Percentiles rank a stretch among this genome's conserved stretches.
Conservation (phyloP, 2,113 vertebrate genomes). For the Triplophysa tibetana region DNA sequence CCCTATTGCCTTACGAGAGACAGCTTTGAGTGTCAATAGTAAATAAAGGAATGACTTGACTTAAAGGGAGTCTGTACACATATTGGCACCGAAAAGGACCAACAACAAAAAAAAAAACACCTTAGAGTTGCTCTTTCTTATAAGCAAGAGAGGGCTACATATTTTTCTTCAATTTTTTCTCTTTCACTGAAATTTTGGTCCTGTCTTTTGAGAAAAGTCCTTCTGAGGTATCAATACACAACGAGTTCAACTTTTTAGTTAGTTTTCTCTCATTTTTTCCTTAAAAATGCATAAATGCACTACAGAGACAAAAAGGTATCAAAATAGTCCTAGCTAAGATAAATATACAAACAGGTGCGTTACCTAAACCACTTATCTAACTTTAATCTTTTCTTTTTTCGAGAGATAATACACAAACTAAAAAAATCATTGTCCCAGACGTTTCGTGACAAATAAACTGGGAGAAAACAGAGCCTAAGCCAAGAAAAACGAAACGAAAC, state of each 20-base stretch:
- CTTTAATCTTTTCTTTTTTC: slow-evolving; percentile 66
- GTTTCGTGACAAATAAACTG: slow-evolving; percentile 74
- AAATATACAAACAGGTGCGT: slow-evolving; percentile 85
- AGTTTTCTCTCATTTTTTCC: slow-evolving; percentile 76
- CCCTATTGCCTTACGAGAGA: slow-evolving; percentile 47
- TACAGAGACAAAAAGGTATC: slow-evolving; percentile 84
- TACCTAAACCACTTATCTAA: slow-evolving; percentile 83
- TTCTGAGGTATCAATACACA: slow-evolving; percentile 83
- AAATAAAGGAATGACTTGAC: slow-evolving; percentile 70
- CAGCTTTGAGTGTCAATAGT: slow-evolving; percentile 70
- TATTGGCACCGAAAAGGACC: slow-evolving; percentile 76
- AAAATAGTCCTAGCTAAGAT: slow-evolving; percentile 88
- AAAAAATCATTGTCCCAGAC: slow-evolving; percentile 79
- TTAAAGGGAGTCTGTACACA: slow-evolving; percentile 74
- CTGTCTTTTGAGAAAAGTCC: slow-evolving; percentile 76
- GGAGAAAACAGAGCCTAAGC: slow-evolving; percentile 51
- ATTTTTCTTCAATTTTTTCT: slow-evolving; percentile 67
- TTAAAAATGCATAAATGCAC: slow-evolving; percentile 84
- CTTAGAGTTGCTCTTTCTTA: slow-evolving; percentile 69
- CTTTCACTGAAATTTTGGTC: slow-evolving; percentile 78
- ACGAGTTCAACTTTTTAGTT: slow-evolving; percentile 75
- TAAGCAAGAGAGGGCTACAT: slow-evolving; percentile 81
- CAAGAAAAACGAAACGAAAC: slow-evolving; percentile 52
- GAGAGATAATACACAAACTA: slow-evolving; percentile 76
- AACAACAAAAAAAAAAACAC: slow-evolving; percentile 57